phyloP scores from a whole-genome alignment of 2,113 vertebrate genomes.

The Hiodon tergisus region DNA sequence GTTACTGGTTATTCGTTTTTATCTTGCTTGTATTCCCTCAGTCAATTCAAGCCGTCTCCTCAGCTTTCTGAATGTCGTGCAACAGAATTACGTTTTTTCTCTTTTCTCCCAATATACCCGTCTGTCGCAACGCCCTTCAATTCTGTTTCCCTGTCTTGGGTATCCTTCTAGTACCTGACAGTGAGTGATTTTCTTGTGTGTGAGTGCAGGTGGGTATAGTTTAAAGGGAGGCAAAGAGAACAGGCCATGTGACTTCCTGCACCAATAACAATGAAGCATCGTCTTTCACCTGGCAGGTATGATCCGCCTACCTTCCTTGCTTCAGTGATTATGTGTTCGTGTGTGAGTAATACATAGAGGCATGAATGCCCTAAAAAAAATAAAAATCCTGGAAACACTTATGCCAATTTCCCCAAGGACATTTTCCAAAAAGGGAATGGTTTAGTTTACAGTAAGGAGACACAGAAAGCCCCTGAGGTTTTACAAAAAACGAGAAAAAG shows the following conservation, averaged over 20 bases:
- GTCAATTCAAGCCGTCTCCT: not conserved
- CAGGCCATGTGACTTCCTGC: not conserved
- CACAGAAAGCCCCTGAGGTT: not conserved
- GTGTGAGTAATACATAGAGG: not conserved
- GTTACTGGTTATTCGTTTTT: not conserved
- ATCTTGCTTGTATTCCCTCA: not conserved
- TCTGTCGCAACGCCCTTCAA: not conserved
- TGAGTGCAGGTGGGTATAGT: not conserved
- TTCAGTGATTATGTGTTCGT: not conserved
- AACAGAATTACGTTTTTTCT: not conserved
- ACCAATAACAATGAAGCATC: slow-evolving; percentile 3
- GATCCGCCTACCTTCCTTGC: not conserved
- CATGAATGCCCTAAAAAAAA: not conserved
- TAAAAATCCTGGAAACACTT: too few relatives aligned
- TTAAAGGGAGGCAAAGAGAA: not conserved
- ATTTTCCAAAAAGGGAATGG: not conserved
- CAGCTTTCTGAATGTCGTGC: too few relatives aligned
- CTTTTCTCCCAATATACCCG: not conserved
- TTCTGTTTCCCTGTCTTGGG: not conserved
- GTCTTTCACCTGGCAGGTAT: slow-evolving; percentile 21
- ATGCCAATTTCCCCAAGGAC: too few relatives aligned
- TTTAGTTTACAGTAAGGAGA: not conserved
- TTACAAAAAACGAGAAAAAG: not conserved
- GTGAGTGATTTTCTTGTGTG: not conserved
- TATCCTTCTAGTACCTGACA: not conserved